Evolutionary conservation across 2,888 invertebrate genomes (phyloP).

Genomic region (Ennomos erosarius): DNA sequence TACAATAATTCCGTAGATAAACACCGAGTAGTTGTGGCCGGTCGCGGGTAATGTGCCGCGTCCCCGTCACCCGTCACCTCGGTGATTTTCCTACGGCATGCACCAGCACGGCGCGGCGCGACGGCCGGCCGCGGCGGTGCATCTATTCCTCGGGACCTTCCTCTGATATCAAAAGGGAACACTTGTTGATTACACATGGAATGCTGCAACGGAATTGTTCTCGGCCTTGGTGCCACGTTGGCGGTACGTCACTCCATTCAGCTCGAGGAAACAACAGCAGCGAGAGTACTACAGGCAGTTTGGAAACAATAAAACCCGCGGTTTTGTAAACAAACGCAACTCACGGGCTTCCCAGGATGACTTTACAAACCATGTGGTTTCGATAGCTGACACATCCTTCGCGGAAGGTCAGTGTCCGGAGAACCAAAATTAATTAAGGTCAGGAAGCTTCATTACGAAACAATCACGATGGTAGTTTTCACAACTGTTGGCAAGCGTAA

Average conservation of each 20-base stretch:
- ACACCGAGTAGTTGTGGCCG: conserved; percentile 10
- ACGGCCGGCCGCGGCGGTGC: conserved; percentile 31
- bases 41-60: conserved; percentile 22
- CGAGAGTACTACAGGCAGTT: conserved; percentile 27
- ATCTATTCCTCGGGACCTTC: conserved; percentile 48
- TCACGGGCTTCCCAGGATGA: conserved; percentile 19
- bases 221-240: conserved; percentile 31
- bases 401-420: conserved; percentile 5
- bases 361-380: conserved; percentile 7
- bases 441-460: neutral
- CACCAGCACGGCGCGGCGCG: conserved; percentile 38
- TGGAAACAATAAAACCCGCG: conserved; percentile 35
- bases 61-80: conserved; percentile 27
- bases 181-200: conserved; percentile 28
- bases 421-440: neutral
- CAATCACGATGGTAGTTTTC: too few relatives aligned
- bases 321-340: conserved; percentile 33
- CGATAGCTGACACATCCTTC: conserved; percentile 1
- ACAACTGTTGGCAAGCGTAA: neutral
- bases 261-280: conserved; percentile 32
- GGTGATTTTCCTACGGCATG: conserved; percentile 56
- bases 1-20: conserved; percentile 8
- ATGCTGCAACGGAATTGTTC: conserved; percentile 17
- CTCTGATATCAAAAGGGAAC: conserved; percentile 45
- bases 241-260: conserved; percentile 39